Evolutionary conservation across 2,888 invertebrate genomes (phyloP).

Genomic region (Automeris io): DNA sequence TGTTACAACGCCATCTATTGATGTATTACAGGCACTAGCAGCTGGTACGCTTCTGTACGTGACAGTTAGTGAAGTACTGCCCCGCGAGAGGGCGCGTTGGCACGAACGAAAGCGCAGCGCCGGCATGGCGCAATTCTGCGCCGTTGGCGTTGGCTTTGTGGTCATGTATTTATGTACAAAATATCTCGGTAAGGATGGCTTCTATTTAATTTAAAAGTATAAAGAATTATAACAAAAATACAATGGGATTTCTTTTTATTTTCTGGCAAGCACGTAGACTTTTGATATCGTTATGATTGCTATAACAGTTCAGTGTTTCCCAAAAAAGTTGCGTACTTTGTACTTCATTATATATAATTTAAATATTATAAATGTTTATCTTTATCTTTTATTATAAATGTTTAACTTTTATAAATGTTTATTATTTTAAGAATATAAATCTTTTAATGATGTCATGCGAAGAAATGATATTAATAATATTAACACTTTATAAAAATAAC

Average conservation of each 20-base stretch:
- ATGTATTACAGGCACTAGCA: conserved; percentile 78
- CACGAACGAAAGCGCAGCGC: conserved; percentile 77
- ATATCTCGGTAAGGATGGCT: conserved; percentile 69
- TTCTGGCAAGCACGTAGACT: too few species aligned
- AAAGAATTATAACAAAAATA: neutral
- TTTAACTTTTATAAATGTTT: too few species aligned
- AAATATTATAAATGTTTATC: too few species aligned
- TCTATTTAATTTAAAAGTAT: neutral
- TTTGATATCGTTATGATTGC: too few species aligned
- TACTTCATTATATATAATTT: too few species aligned
- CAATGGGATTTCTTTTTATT: neutral
- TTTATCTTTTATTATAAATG: too few species aligned
- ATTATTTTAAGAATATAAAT: too few species aligned
- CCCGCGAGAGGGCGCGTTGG: conserved; percentile 85
- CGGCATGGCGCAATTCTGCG: conserved; percentile 79
- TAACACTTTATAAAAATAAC: too few species aligned
- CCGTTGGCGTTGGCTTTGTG: conserved; percentile 78
- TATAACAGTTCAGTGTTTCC: too few species aligned
- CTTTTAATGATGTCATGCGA: too few species aligned
- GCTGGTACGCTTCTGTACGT: conserved; percentile 87
- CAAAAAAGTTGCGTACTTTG: too few species aligned
- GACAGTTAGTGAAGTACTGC: conserved; percentile 85
- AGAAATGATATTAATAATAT: too few species aligned
- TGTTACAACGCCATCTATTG: conserved; percentile 16
- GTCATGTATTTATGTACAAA: conserved; percentile 79